Percentiles rank a stretch among this genome's conserved stretches.
Conservation (phyloP, 2,888 invertebrate genomes). For the Aelia acuminata region DNA sequence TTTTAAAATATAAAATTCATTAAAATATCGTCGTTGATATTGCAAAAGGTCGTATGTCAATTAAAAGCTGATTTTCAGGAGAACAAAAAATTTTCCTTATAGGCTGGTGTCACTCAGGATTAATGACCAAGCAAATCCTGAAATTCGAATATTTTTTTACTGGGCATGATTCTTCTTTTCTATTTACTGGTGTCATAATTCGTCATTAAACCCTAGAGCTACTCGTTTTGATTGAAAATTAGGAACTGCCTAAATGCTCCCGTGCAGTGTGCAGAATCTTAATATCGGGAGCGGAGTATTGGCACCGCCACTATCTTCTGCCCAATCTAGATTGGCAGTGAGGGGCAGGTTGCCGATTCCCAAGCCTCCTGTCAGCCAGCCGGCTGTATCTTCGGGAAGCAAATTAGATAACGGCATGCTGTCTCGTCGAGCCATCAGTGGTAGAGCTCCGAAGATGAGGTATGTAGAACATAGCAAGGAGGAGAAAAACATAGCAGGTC, state of each 20-base stretch:
- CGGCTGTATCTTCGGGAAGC: neutral
- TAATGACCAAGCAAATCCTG: too few relatives aligned
- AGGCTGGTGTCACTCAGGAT: too few relatives aligned
- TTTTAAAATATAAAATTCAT: too few relatives aligned
- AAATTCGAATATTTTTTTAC: too few relatives aligned
- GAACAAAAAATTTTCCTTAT: too few relatives aligned
- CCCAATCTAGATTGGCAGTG: conserved; percentile 37
- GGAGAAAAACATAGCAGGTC: neutral
- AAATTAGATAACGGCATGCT: conserved; percentile 18
- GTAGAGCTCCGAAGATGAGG: neutral
- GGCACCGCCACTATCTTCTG: neutral
- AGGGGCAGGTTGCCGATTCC: neutral
- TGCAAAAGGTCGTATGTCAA: too few relatives aligned
- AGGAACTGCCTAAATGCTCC: conserved; percentile 4
- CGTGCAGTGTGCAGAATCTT: conserved; percentile 14
- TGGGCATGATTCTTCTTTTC: too few relatives aligned
- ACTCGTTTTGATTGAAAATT: too few relatives aligned
- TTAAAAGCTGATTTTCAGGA: too few relatives aligned
- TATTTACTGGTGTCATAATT: too few relatives aligned
- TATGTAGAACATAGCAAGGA: neutral
- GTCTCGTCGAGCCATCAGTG: neutral
- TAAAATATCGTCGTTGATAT: too few relatives aligned
- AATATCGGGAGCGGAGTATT: conserved; percentile 22
- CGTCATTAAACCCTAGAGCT: too few relatives aligned
- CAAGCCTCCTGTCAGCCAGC: neutral